Evolutionary conservation across 2,113 vertebrate species (phyloP).

Genomic region (Gnathonemus echidnorhynchus): DNA sequence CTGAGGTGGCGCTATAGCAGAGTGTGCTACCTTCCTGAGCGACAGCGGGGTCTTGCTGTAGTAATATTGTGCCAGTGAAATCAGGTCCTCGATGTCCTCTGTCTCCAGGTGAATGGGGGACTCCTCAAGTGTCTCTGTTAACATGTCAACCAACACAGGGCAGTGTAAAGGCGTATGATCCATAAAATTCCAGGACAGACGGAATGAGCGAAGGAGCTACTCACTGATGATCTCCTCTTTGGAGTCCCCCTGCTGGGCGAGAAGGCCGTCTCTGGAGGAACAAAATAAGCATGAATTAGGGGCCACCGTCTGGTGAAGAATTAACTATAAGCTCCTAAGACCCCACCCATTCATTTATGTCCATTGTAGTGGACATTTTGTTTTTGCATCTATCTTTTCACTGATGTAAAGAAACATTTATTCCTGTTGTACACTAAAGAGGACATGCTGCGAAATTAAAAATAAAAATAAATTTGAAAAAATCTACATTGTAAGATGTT

Average conservation of each 20-base stretch:
- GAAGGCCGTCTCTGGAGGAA: conserved; percentile 75
- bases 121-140: conserved; percentile 75
- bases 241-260: conserved; percentile 69
- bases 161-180: neutral
- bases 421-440: too few relatives aligned
- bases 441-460: too few relatives aligned
- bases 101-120: conserved; percentile 78
- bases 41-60: conserved; percentile 93
- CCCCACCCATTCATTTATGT: too few relatives aligned
- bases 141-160: neutral
- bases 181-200: neutral
- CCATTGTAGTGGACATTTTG: too few relatives aligned
- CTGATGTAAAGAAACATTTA: too few relatives aligned
- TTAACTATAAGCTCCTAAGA: neutral
- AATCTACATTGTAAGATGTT: too few relatives aligned
- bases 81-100: conserved; percentile 90
- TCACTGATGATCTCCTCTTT: conserved; percentile 88
- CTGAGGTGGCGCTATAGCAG: neutral
- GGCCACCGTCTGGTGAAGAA: neutral
- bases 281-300: neutral
- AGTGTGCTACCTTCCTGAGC: conserved; percentile 78
- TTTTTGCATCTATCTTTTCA: too few relatives aligned
- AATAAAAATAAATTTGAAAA: too few relatives aligned
- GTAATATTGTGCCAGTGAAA: conserved; percentile 93
- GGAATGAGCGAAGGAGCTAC: conserved; percentile 36